These are phyloP conservation scores for Aurelia sp. DNA, from an alignment of 30 jellyfish, hydroid and myxozoan genomes.

Conservation along the genomic window DNA sequence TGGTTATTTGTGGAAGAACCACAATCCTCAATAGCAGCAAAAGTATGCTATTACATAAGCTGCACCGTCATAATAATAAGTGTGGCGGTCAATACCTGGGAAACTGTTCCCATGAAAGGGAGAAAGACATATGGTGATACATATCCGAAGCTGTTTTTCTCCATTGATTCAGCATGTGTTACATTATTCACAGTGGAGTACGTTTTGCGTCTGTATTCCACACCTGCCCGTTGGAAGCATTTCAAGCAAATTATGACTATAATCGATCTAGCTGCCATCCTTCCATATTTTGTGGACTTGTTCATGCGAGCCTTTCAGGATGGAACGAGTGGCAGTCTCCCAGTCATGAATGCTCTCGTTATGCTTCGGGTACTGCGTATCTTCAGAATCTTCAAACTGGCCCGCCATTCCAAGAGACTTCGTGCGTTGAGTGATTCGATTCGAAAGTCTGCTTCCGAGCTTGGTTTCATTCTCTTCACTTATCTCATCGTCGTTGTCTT, in stretches of 20 bases:
- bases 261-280: constrained; percentile 90
- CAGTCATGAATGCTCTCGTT: constrained; percentile 78
- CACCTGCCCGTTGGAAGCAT: constrained; percentile 88
- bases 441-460: constrained; percentile 88
- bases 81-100: constrained; percentile 89
- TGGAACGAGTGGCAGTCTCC: constrained; percentile 56
- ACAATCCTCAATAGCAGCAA: constrained; percentile 76
- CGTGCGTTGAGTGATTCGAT: constrained; percentile 87
- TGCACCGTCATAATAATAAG: constrained; percentile 86
- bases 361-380: constrained; percentile 81
- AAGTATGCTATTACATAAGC: constrained; percentile 80
- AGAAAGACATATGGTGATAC: constrained; percentile 81
- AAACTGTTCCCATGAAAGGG: constrained; percentile 81
- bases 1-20: constrained; percentile 93
- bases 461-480: constrained; percentile 92
- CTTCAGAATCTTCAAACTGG: constrained; percentile 90
- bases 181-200: constrained; percentile 81
- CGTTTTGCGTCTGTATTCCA: constrained; percentile 76
- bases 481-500: constrained; percentile 88
- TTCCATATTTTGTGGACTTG: constrained; percentile 86
- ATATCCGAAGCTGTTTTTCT: constrained; percentile 70
- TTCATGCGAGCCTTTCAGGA: constrained; percentile 33
- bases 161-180: constrained; percentile 91
- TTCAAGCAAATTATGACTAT: constrained; percentile 77
- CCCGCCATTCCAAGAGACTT: constrained; percentile 91